Base-by-base conservation (phyloP, 2,113 vertebrate genomes). In the Sisor rabdophorus region DNA sequence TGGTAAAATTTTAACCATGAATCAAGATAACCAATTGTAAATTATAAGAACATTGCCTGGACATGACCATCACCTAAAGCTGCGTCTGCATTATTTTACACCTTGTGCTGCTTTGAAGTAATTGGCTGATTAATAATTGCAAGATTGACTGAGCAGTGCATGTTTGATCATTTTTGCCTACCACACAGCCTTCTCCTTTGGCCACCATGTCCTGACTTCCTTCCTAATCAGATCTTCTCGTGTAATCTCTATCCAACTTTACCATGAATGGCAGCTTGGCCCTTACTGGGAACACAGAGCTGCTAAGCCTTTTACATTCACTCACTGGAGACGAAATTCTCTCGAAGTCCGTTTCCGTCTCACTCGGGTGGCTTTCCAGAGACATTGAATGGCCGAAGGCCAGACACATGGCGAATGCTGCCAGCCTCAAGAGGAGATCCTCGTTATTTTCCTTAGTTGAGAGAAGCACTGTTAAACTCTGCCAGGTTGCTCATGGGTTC, bases 261-360 rank as follows among this genome's bases (percentile, higher is more conserved):
- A 10, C 74, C 77, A 71, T 26, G 20, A 79, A 22, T 82, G 36
- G 9, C 63, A 36, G 81, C 73, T 64, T 73, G 44, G 48, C 59
- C 59, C 47, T 77, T 76, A 78, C 81, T 78, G 83, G 67, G 67
- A 79, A 53, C 53, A 71, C 55, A 77, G 74, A 70, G 77, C 53
- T 17, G 48, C 58, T 36, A 64, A 70, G 58, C 69, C 54, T 75
- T 44, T 69, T 70, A 79, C 77, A 30, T 24, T 54, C 47, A 71
- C 63, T 59, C 80, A 68, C 76, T 28, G 15, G 78, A 83, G 81
- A 85, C 83, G 80, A 80, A 82, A 80, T 79, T 80, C 82, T 50
- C 67, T 72, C 75, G 12, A 22, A 28, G 24, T 75, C 56, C 52
- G 26, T 69, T 71, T 75, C 55, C 53, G 76, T 78, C 81, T 71